Base-by-base conservation (phyloP, 2,113 vertebrate species). In the Thamnaconus septentrionalis region DNA sequence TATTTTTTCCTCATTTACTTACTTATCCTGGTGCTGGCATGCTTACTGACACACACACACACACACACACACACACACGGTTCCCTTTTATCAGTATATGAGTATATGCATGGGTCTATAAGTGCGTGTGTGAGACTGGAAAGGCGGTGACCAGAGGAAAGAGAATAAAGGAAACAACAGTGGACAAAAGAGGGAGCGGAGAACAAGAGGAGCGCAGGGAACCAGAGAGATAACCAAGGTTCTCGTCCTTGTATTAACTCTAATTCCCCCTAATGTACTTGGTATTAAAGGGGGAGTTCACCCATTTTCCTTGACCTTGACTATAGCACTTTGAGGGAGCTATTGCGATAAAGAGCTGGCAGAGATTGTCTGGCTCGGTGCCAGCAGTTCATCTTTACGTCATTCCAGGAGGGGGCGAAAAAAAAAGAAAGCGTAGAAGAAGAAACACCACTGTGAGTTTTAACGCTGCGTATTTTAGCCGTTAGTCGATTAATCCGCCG, bases 251-350 rank as follows among this genome's bases (percentile, higher is more conserved):
- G 82, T 80, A 84, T 86, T 71, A 81, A 73, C 75, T 81, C 68
- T 87, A 81, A 86, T 85, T 86, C 82, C 69, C 60, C 49, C 70
- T 87, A 86, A 90, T 87, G 82, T 82, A 81, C 69, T 82, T 73
- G 71, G 75, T 80, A 86, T 88, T 85, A 82, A 84, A 85, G 81
- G 77, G 75, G 62, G 76, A 81, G 85, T 87, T 90, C 84, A 81
- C 84, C 84, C 85, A 87, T 90, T 88, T 83, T 82, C 79, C 62
- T 79, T 81, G 86, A 88, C 86, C 88, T 90, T 90, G 86, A 83
- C 73, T 71, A 43, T 61, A 78, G 81, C 68, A 71, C 83, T 80
- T 48, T 55, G 66, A 55, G 66, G 18, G 73, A 59, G 79, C 76
- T 56, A 61, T 64, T 47, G 73, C 67, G 67, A 79, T 64, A 69